phyloP scores from a whole-genome alignment of 1,140 invertebrate genomes.

The Galleria mellonella region DNA sequence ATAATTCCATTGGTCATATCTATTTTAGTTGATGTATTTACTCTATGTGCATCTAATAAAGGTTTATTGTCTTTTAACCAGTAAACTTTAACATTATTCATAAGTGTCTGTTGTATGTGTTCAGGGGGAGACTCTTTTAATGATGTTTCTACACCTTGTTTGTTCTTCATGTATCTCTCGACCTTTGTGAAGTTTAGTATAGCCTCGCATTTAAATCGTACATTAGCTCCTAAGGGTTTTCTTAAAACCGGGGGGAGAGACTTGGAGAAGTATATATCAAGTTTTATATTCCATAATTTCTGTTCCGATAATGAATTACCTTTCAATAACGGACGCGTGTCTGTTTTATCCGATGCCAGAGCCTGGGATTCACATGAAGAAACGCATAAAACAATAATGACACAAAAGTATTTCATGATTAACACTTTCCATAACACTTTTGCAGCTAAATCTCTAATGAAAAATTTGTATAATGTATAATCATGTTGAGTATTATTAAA shows the following conservation, averaged over 20 bases:
- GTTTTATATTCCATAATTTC: slow-evolving; percentile 64
- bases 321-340: slow-evolving; percentile 39
- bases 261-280: slow-evolving; percentile 62
- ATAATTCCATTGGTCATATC: slow-evolving; percentile 57
- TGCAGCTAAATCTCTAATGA: too few relatives aligned
- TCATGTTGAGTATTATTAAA: too few relatives aligned
- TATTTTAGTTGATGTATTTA: slow-evolving; percentile 44
- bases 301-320: slow-evolving; percentile 46
- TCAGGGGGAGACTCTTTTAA: slow-evolving; percentile 52
- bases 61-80: slow-evolving; percentile 56
- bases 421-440: slow-evolving; percentile 51
- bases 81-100: slow-evolving; percentile 63
- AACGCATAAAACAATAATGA: slow-evolving; percentile 51
- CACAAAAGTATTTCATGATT: slow-evolving; percentile 58
- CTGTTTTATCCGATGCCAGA: slow-evolving; percentile 32
- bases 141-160: slow-evolving; percentile 51
- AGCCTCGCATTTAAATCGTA: slow-evolving; percentile 57
- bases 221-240: slow-evolving; percentile 31
- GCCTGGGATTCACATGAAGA: slow-evolving; percentile 35
- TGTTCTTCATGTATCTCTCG: slow-evolving; percentile 54
- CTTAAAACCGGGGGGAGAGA: slow-evolving; percentile 39
- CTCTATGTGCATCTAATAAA: slow-evolving; percentile 26
- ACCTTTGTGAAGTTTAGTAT: slow-evolving; percentile 64
- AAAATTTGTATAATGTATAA: too few relatives aligned
- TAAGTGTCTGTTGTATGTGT: slow-evolving; percentile 48